phyloP scores from a whole-genome alignment of 2,888 invertebrate species.

The Drosophila imparisetae region DNA sequence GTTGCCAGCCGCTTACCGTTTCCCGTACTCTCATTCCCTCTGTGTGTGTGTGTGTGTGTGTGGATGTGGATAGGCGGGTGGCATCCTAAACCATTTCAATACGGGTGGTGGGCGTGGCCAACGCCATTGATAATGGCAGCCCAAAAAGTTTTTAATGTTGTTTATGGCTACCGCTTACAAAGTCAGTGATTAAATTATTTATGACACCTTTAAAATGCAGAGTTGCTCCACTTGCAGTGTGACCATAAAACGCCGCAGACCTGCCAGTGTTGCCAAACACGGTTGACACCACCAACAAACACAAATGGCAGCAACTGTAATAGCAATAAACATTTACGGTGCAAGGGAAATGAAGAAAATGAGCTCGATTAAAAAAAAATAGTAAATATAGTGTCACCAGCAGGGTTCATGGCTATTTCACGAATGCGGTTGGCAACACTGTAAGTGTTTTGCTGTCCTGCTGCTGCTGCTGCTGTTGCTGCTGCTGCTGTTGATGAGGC shows the following conservation, averaged over 20 bases:
- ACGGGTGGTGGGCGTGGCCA: slow-evolving; percentile 2
- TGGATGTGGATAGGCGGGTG: slow-evolving; percentile 9
- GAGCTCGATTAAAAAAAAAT: slow-evolving; percentile 27
- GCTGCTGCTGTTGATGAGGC: slow-evolving; percentile 21
- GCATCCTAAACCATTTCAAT: slow-evolving; percentile 27
- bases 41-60: slow-evolving; percentile 6
- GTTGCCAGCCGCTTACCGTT: slow-evolving; percentile 67
- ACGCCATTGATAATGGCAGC: slow-evolving; percentile 55
- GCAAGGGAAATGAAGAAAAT: slow-evolving; percentile 60
- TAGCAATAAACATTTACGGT: slow-evolving; percentile 62
- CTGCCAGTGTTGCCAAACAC: slow-evolving; percentile 59
- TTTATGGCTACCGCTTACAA: slow-evolving; percentile 64
- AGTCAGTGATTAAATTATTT: slow-evolving; percentile 79
- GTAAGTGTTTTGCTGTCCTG: slow-evolving; percentile 20
- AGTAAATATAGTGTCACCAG: slow-evolving; percentile 9
- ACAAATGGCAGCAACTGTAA: slow-evolving; percentile 27
- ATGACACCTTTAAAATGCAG: slow-evolving; percentile 73
- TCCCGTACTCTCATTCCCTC: slow-evolving; percentile 40
- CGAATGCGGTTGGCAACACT: slow-evolving; percentile 57
- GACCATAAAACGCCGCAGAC: slow-evolving; percentile 43
- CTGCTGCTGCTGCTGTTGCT: slow-evolving; percentile 14
- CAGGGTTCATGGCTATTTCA: slow-evolving; percentile 23
- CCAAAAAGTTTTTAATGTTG: slow-evolving; percentile 62
- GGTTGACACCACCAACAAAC: slow-evolving; percentile 41
- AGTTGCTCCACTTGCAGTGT: slow-evolving; percentile 52